A percentile compares a stretch with the other conserved stretches of the same genome.
Evolutionary conservation across 2,888 invertebrate species (phyloP).

Genomic region (Sycophila texana): DNA sequence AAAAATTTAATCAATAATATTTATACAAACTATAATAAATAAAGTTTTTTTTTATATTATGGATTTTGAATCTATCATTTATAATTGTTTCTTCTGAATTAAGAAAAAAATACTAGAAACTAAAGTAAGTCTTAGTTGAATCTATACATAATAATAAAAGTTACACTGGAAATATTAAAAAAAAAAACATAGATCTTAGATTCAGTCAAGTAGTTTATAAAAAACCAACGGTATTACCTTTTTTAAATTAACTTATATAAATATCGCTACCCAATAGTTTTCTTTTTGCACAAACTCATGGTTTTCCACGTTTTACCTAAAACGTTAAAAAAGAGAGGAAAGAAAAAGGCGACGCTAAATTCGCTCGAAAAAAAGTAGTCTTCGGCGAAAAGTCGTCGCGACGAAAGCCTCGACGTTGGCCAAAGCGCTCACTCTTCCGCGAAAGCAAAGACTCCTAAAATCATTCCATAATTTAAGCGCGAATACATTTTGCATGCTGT

Average conservation of each 20-base stretch:
- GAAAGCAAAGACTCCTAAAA: constrained; percentile 44
- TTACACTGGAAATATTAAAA: constrained; percentile 1
- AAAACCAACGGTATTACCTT: neutral
- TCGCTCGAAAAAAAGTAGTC: neutral
- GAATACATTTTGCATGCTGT: constrained; percentile 51
- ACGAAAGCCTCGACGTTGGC: constrained; percentile 33
- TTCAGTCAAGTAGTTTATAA: constrained; percentile 1
- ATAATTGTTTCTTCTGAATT: constrained; percentile 10
- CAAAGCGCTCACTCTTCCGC: constrained; percentile 46
- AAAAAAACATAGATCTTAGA: neutral
- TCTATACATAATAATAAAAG: neutral
- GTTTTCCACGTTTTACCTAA: neutral
- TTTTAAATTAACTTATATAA: constrained; percentile 22
- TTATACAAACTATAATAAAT: constrained; percentile 35
- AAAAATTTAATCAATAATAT: constrained; percentile 36
- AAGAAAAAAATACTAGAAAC: neutral
- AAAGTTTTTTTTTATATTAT: constrained; percentile 45
- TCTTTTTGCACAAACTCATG: neutral
- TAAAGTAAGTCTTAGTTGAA: constrained; percentile 26
- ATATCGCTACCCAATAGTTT: neutral
- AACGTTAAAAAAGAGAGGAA: neutral
- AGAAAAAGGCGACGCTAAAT: neutral
- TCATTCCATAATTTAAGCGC: constrained; percentile 57
- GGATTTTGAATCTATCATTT: constrained; percentile 28
- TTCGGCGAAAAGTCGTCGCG: constrained; percentile 10